phyloP scores from a whole-genome alignment of 64 coral and sea anemone species.

The Porites lutea region DNA sequence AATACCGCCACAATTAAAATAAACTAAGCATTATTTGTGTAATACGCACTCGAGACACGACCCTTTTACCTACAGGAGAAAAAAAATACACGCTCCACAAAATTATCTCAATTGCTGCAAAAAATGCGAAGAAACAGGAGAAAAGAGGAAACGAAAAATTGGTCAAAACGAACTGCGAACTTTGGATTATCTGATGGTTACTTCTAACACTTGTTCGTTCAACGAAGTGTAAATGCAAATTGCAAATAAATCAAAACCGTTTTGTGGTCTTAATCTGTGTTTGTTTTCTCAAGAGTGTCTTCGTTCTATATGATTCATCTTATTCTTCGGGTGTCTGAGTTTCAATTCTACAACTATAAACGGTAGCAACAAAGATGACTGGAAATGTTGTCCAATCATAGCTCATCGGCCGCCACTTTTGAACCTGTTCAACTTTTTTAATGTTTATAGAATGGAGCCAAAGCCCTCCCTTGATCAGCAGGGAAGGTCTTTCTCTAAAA shows the following conservation, averaged over 20 bases:
- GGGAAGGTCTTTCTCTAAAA: background rate
- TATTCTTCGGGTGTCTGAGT: too few relatives aligned
- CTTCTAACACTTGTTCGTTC: background rate
- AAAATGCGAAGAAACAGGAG: background rate
- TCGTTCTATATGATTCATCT: too few relatives aligned
- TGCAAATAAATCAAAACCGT: constrained; percentile 16
- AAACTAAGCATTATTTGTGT: background rate
- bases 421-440: too few relatives aligned
- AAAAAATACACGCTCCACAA: background rate
- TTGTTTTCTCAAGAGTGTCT: background rate
- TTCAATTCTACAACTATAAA: too few relatives aligned
- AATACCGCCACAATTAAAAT: background rate
- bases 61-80: background rate
- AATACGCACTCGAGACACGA: background rate
- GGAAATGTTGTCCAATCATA: too few relatives aligned
- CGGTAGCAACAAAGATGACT: too few relatives aligned
- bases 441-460: too few relatives aligned
- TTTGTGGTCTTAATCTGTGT: background rate
- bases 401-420: too few relatives aligned
- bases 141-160: too few relatives aligned
- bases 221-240: constrained; percentile 9
- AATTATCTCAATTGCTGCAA: background rate
- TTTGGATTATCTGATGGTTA: too few relatives aligned
- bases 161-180: too few relatives aligned
- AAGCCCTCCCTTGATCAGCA: background rate